Evolutionary conservation across 92 coral and sea anemone genomes (phyloP), one percentile per base, ranked within the genome.

Genomic region (Desmophyllum pertusum): DNA sequence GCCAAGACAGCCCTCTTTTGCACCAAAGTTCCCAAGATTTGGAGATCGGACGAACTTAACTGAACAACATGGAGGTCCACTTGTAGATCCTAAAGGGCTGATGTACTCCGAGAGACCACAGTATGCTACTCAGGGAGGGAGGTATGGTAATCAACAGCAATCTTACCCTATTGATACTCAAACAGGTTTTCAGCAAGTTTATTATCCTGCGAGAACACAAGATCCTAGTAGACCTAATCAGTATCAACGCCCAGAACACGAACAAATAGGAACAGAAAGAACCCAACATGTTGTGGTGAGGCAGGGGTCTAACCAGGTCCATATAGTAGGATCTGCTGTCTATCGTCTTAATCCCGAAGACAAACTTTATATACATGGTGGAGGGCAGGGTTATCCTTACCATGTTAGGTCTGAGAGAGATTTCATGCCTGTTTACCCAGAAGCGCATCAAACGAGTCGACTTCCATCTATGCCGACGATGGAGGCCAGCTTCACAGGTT

Each of bases 221-320:
- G 70, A 52, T 71, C 57, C 78, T 27, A 10, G 70, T 10, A 25
- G 43, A 65, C 5, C 11, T 48, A 15, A 6, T 21, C 35, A 55
- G 57, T 72, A 25, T 51, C 85, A 69, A 51, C 85, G 29, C 61
- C 70, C 71, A 17, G 86, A 57, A 10, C 57, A 82, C 23, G 70
- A 71, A 33, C 57, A 48, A 43, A 10, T 4, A 3, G 71, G 42
- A 18, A 42, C 55, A 39, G 86, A 82, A 15, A 73, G 64, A 33
- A 71, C 29, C 15, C 19, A 52, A 6, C 79, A 82, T 55, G 70
- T 82, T 40, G 79, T 69, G 53, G 78, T 70, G 41, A 37, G 70
- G 18, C 78, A 35, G 57, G 85, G 85, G 14, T 23, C 76, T 35
- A 73, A 59, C 18, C 86, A 73, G 86, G 79, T 82, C 0, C 86